Base-by-base conservation (phyloP, 2,113 vertebrate species). In the Pseudorectes ferrugineus region DNA sequence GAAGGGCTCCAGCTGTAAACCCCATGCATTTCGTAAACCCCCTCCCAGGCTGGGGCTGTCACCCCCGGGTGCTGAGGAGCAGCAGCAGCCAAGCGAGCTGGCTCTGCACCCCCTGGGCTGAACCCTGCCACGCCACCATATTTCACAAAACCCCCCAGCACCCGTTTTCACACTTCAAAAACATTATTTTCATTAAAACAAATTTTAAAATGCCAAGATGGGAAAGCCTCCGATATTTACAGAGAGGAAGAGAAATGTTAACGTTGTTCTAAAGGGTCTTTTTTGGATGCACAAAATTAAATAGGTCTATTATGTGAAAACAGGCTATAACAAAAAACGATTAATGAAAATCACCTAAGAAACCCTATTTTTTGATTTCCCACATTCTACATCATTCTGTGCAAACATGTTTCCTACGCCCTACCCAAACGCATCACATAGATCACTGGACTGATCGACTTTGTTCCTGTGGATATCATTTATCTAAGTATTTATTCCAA, bases 71-170 rank as follows among this genome's bases (percentile, higher is more conserved):
- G 70, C 49, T 35, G 77, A 79, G 20, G 19, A 87, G 25, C 19
- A 6, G 36, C 5, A 3, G 38, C 73, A 55, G 68, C 43, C 61
- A 33, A 71, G 19, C 0, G 0, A 70, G 19, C 38, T 0, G 1
- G 42, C 67, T 73, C 31, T 6, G n/a, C 35, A 6, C 1, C 31
- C 22, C 20, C 49, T 3, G 2, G 2, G 26, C 24, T 6, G 2
- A 63, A 25, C 29, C n/a, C 14, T 0, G 0, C 16, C 20, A 36
- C 0, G 0, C 26, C 5, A 1, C 14, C 3, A 4, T 33, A 11
- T 26, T 49, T 59, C 33, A 46, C 48, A 28, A 33, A 22, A 1
- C 2, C 2, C 5, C n/a, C 40, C 21, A 9, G 42, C 14, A 51
- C 10, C 16, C 0, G 1, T 24, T 46, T 33, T 51, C 13, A 3